Percentiles rank a stretch among this genome's conserved stretches.
Conservation (phyloP, 2,888 invertebrate genomes). For the Timema cristinae region DNA sequence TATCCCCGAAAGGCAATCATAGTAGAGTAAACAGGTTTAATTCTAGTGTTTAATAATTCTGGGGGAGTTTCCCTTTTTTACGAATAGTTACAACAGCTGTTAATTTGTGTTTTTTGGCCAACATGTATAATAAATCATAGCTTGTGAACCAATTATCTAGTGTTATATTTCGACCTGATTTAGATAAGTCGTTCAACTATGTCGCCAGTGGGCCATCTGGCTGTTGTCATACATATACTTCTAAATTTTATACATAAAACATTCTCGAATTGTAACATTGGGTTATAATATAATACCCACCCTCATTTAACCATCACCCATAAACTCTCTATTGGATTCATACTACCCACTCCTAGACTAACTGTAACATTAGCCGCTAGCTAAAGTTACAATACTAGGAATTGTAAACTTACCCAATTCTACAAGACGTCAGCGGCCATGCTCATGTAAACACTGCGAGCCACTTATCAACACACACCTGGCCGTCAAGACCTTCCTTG, state of each 20-base stretch:
- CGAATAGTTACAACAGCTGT: conserved; percentile 31
- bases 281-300: too few species aligned
- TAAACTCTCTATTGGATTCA: too few species aligned
- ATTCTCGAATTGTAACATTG: conserved; percentile 24
- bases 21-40: background rate
- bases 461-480: too few species aligned
- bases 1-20: background rate
- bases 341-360: too few species aligned
- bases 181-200: conserved; percentile 22
- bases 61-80: conserved; percentile 19
- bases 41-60: conserved; percentile 17
- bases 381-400: too few species aligned
- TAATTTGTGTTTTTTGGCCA: conserved; percentile 27
- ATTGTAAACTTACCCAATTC: too few species aligned
- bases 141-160: conserved; percentile 31
- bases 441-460: too few species aligned
- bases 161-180: conserved; percentile 31
- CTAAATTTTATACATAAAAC: conserved; percentile 24
- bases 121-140: conserved; percentile 27
- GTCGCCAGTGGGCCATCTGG: conserved; percentile 26
- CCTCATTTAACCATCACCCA: too few species aligned
- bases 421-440: too few species aligned
- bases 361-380: too few species aligned
- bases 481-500: too few species aligned
- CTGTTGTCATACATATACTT: conserved; percentile 28